Evolutionary conservation across 2,888 invertebrate species (phyloP).

Genomic region (Hymenopus coronatus): DNA sequence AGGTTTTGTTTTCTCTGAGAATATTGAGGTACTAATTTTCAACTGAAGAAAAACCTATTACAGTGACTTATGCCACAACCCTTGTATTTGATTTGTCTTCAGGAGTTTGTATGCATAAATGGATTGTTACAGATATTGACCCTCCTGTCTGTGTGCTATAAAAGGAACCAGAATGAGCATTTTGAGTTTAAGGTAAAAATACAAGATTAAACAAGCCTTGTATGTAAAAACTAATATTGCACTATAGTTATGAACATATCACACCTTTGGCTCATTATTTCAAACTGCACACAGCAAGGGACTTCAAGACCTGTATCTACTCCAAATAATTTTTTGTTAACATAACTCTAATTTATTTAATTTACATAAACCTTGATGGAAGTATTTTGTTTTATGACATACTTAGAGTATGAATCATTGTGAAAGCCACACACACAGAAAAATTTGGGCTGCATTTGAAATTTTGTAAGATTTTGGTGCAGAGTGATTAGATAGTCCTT

Average conservation of each 20-base stretch:
- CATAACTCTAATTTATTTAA: not conserved
- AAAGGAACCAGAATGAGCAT: not conserved
- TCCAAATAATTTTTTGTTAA: not conserved
- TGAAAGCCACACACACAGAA: not conserved
- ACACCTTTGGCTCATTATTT: not conserved
- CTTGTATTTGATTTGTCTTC: too few relatives aligned
- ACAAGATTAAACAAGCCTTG: not conserved
- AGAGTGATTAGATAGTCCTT: not conserved
- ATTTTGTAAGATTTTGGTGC: not conserved
- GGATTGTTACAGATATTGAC: not conserved
- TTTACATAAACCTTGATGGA: not conserved
- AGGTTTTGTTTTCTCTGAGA: too few relatives aligned
- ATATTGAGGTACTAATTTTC: too few relatives aligned
- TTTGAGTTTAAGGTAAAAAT: not conserved
- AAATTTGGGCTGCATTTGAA: not conserved
- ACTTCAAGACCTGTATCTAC: not conserved
- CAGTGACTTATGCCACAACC: too few relatives aligned
- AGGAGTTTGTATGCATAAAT: not conserved
- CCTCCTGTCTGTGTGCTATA: not conserved
- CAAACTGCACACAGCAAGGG: not conserved
- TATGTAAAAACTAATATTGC: too few relatives aligned
- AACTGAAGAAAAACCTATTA: too few relatives aligned
- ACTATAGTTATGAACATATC: too few relatives aligned
- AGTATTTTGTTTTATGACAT: not conserved
- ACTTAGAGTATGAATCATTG: not conserved